Base-by-base conservation (phyloP, 1,140 invertebrate genomes). In the Atta colombica region DNA sequence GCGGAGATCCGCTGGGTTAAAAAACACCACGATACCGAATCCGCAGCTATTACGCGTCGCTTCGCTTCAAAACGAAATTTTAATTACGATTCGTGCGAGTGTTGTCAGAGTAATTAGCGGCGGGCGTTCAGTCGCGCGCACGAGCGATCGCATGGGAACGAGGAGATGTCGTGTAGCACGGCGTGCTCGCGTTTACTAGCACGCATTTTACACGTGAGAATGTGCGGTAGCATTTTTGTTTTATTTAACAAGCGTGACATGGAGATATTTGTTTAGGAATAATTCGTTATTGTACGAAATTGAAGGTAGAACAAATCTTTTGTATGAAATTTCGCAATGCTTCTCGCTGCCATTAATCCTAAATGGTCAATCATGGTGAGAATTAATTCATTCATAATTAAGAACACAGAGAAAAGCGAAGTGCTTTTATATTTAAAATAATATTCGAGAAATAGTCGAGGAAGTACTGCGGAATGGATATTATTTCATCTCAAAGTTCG, bases 401-500 rank as follows among this genome's bases (percentile, higher is more conserved):
- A 84, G 25, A 68, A 14, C 45, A 25, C 8, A 45, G 39, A 45
- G 21, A 25, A 21, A 18, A 66, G n/a, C 16, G 0, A 25, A 66
- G 60, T 28, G 55, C 77, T 89, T 89, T 87, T 77, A 77, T 77
- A 85, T 75, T 68, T 75, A 71, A 63, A 71, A 85, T 61, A 78
- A 78, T 61, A 74, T 25, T 66, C 55, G 21, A 39, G 39, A 51
- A 58, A 10, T 45, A 69, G 28, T n/a, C 68, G 49, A 16, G n/a
- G 3, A 35, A 28, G 25, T 61, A 60, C 82, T 53, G 51, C 69
- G 53, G 87, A 91, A 85, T 89, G 89, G 81, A 90, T 92, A 93
- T 94, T 89, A 92, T 91, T 93, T 93, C 89, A 91, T 91, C 88
- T 87, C 87, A 85, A 92, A 89, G 85, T 94, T 90, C 89, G 88